Evolutionary conservation across 2,113 vertebrate genomes (phyloP), one percentile per base, ranked within the genome.

Genomic region (Callipepla squamata): DNA sequence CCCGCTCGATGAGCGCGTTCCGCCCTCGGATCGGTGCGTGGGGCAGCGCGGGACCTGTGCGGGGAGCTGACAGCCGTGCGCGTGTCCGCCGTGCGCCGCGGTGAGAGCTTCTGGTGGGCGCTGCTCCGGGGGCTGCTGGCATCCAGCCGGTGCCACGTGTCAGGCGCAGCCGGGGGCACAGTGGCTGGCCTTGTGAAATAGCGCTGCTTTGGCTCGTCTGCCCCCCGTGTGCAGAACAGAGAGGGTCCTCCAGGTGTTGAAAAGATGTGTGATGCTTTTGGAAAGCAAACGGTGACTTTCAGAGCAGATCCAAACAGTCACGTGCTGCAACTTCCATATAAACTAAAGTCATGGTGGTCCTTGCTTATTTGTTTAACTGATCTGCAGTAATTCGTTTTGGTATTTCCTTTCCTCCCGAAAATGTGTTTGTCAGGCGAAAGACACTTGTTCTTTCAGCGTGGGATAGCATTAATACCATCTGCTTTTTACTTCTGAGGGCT

Each of bases 51-150:
- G 42, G 51, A 30, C 0, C 69, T 42, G 11, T 5, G 53, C n/a
- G 1, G 22, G 18, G 21, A 66, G 1, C 45, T 10, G 1, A 3
- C 2, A 21, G n/a, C 50, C 12, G 30, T 50, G 73, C 21, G n/a
- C 1, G 1, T 51, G 55, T 58, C 8, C 55, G 57, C 45, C 30
- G 0, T 40, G 8, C 4, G 30, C 53, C 8, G 20, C 0, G 4
- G 78, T 10, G 3, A 1, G 4, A 9, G 12, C 0, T 30, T 18
- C 0, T 32, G 30, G 21, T 1, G 15, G 7, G 9, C 13, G 0
- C 63, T 0, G 0, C 4, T 40, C 79, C n/a, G 55, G 26, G 18
- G 2, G 0, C 12, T 38, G 8, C 7, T 65, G 66, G 5, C 12
- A 18, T 40, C 0, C 0, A 7, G 13, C 53, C 42, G 15, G 32